Evolutionary conservation across 2,888 invertebrate species (phyloP).

Genomic region (Ernsta delagoae): DNA sequence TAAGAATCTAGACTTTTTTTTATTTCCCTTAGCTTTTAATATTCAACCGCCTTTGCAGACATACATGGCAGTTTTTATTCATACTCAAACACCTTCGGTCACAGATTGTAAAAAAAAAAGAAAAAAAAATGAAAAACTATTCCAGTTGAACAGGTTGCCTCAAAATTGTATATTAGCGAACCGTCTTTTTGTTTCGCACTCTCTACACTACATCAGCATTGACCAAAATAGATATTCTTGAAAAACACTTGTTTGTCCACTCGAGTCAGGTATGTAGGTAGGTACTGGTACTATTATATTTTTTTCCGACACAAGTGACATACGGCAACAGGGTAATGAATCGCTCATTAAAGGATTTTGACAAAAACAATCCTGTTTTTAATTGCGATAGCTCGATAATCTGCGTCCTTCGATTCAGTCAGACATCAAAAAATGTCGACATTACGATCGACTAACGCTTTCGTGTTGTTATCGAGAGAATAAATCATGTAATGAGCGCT

Average conservation of each 20-base stretch:
- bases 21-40: no score
- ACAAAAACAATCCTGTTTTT: neutral
- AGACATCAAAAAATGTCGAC: neutral
- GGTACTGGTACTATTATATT: neutral
- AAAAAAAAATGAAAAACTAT: neutral
- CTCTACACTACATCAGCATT: constrained; percentile 4
- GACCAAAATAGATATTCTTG: constrained; percentile 33
- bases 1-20: no score
- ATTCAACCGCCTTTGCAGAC: no score
- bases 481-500: constrained; percentile 29
- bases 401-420: no score
- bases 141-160: constrained; percentile 18
- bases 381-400: neutral
- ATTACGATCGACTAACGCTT: constrained; percentile 3
- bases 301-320: constrained; percentile 26
- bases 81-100: neutral
- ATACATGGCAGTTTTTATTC: no score
- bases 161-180: constrained; percentile 25
- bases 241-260: constrained; percentile 32
- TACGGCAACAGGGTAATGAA: constrained; percentile 5
- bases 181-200: constrained; percentile 24
- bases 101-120: neutral
- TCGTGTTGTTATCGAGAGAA: constrained; percentile 21
- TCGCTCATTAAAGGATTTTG: neutral
- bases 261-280: neutral